Conservation (phyloP, 2,113 vertebrate genomes). For the Xenopus laevis region DNA sequence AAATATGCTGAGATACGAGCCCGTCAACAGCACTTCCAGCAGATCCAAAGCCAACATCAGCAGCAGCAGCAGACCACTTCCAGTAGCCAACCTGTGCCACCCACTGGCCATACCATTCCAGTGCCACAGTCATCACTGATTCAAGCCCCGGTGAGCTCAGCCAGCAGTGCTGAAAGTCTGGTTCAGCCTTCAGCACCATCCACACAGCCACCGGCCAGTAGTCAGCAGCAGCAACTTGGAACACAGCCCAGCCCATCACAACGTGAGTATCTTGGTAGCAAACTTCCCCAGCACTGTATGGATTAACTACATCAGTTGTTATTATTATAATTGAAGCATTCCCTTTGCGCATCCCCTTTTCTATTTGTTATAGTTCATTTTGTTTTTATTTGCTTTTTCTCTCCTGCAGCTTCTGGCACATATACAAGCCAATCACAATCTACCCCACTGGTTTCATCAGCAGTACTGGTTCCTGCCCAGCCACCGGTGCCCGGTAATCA, state of each 20-base stretch:
- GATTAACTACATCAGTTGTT: no score
- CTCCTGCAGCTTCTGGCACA: conserved; percentile 59
- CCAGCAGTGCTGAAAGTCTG: conserved; percentile 9
- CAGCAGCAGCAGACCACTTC: conserved; percentile 64
- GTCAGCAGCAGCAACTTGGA: conserved; percentile 57
- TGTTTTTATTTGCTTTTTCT: no score
- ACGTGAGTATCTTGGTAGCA: conserved; percentile 27
- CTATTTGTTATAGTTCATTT: no score
- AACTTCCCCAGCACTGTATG: no score
- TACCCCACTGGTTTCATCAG: conserved; percentile 68
- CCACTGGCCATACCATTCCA: conserved; percentile 57
- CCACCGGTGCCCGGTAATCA: conserved; percentile 71
- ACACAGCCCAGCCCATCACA: conserved; percentile 63
- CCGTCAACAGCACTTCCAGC: conserved; percentile 94
- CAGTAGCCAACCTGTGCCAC: conserved; percentile 66
- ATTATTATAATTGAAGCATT: no score
- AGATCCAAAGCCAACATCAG: conserved; percentile 88
- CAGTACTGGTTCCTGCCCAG: conserved; percentile 64
- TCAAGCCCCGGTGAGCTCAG: conserved; percentile 48
- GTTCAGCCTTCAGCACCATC: conserved; percentile 14
- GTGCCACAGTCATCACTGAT: conserved; percentile 53
- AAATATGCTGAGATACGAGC: conserved; percentile 95
- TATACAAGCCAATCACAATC: conserved; percentile 68
- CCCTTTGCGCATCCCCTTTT: no score
- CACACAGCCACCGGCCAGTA: conserved; percentile 40